Conservation (phyloP, 2,797 vertebrate species). For the Aselliscus stoliczkanus region DNA sequence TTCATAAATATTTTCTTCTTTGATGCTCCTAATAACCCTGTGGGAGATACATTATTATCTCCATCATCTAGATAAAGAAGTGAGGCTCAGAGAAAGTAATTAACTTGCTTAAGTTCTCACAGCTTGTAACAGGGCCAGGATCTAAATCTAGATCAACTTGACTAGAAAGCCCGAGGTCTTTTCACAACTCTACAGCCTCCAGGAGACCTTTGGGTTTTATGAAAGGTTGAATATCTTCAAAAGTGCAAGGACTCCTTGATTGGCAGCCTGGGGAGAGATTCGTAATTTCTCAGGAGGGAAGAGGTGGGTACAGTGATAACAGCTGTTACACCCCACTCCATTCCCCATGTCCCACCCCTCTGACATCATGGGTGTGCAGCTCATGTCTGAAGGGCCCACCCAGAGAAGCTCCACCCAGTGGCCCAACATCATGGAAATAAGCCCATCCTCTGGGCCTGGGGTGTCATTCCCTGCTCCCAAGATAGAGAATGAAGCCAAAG, state of each 20-base stretch:
- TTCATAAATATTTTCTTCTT: background rate
- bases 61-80: background rate
- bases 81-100: background rate
- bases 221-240: background rate
- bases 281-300: background rate
- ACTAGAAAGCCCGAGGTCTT: background rate
- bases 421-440: constrained; percentile 17
- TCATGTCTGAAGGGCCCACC: constrained; percentile 54
- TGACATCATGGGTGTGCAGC: constrained; percentile 57
- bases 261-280: background rate
- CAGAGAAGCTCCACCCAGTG: constrained; percentile 47
- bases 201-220: background rate
- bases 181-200: background rate
- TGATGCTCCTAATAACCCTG: background rate
- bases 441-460: background rate
- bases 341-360: background rate
- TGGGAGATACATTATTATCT: background rate
- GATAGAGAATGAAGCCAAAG: constrained; percentile 39
- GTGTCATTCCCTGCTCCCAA: background rate
- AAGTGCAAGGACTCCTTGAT: background rate
- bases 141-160: background rate
- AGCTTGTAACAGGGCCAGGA: background rate
- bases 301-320: background rate
- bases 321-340: background rate
- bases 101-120: background rate